Evolutionary conservation across 2,113 vertebrate species (phyloP).

Genomic region (Poeciliopsis prolifica): DNA sequence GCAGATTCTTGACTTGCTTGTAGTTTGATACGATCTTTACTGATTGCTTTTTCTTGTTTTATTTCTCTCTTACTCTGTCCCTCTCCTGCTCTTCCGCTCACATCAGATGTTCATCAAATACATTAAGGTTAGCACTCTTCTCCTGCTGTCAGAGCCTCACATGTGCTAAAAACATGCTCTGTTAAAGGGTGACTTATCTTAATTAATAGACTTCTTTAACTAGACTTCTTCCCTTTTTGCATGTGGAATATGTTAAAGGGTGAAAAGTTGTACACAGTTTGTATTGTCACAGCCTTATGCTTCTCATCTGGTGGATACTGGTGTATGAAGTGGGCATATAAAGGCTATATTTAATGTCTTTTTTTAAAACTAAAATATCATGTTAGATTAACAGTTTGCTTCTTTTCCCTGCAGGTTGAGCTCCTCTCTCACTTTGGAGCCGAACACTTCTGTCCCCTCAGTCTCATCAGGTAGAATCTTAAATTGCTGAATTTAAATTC

Average conservation of each 20-base stretch:
- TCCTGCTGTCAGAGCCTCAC: conserved; percentile 80
- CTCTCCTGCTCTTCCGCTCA: conserved; percentile 83
- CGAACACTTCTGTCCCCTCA: conserved; percentile 98
- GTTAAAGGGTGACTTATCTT: conserved; percentile 20
- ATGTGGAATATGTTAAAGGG: conserved; percentile 70
- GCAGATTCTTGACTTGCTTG: conserved; percentile 80
- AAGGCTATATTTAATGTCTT: background rate
- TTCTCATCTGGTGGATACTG: conserved; percentile 33
- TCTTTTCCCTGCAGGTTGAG: conserved; percentile 86
- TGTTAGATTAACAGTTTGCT: conserved; percentile 9
- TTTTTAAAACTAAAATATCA: background rate
- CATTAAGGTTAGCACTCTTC: conserved; percentile 98
- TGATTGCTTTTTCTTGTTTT: conserved; percentile 85
- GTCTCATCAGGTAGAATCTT: conserved; percentile 90
- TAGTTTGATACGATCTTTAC: conserved; percentile 87
- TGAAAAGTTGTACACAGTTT: conserved; percentile 3
- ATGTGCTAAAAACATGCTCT: conserved; percentile 48
- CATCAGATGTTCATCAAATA: conserved; percentile 99
- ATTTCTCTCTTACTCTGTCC: conserved; percentile 79
- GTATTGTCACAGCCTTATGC: background rate
- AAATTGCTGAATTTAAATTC: background rate
- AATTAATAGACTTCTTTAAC: conserved; percentile 64
- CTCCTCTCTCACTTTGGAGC: conserved; percentile 97
- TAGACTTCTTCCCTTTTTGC: conserved; percentile 68
- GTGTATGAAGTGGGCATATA: conserved; percentile 17